Evolutionary conservation across 2,113 vertebrate genomes (phyloP).

Genomic region (Semnopithecus entellus): DNA sequence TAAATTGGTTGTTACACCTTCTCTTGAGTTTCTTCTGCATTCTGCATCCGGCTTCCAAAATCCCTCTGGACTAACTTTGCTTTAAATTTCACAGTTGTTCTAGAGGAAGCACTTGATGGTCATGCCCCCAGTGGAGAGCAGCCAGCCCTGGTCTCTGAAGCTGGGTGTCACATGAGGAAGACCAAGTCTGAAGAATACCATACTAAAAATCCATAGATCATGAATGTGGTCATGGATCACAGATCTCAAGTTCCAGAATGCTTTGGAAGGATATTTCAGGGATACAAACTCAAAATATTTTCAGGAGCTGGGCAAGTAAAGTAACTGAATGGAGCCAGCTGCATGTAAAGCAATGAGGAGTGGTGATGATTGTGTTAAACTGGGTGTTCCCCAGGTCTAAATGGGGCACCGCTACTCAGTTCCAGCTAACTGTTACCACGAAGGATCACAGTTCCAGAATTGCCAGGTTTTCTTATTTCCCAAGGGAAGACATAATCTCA

Average conservation of each 20-base stretch:
- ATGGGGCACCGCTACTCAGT: background rate
- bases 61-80: background rate
- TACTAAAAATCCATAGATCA: background rate
- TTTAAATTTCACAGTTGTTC: background rate
- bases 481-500: background rate
- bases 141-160: background rate
- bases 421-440: background rate
- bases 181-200: background rate
- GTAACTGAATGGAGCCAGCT: background rate
- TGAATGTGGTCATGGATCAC: background rate
- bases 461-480: background rate
- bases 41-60: background rate
- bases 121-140: background rate
- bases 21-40: background rate
- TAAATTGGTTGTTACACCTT: background rate
- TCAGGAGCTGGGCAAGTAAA: background rate
- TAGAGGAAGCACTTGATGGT: background rate
- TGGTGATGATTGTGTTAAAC: rapidly evolving
- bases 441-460: background rate
- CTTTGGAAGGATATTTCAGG: background rate
- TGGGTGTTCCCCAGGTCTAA: background rate
- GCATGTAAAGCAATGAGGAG: background rate
- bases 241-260: background rate
- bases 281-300: background rate
- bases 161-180: background rate